A percentile compares a stretch with the other conserved stretches of the same genome.
Evolutionary conservation across 2,888 invertebrate species (phyloP).

Genomic region (Apamea epomidion): DNA sequence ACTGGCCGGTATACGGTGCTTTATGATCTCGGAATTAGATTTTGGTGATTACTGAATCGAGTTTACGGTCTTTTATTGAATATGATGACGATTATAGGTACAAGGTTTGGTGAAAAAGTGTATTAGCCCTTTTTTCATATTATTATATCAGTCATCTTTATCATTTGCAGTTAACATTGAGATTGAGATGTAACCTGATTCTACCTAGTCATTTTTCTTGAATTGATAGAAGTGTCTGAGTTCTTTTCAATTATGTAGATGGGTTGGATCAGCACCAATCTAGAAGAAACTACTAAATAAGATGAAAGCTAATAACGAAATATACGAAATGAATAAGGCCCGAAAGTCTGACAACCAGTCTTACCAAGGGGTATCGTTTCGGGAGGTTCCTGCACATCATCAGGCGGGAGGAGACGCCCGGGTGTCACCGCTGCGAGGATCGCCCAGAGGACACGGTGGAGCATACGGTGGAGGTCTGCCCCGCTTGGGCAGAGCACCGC

Average conservation of each 20-base stretch:
- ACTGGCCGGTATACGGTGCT: slow-evolving; percentile 37
- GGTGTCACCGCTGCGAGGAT: too few relatives aligned
- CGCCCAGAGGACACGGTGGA: too few relatives aligned
- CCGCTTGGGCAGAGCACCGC: too few relatives aligned
- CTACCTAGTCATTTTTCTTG: not conserved
- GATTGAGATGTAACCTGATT: not conserved
- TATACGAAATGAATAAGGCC: not conserved
- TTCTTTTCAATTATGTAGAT: not conserved
- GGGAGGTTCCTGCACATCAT: too few relatives aligned
- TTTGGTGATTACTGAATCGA: slow-evolving; percentile 6
- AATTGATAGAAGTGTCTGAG: not conserved
- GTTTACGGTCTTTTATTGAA: not conserved
- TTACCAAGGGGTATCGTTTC: too few relatives aligned
- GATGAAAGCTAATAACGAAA: not conserved
- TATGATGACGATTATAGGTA: not conserved
- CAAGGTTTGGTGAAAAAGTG: not conserved
- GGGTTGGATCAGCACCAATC: not conserved
- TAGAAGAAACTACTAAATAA: not conserved
- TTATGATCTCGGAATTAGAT: slow-evolving; percentile 13
- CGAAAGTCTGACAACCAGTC: too few relatives aligned
- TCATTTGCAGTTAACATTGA: not conserved
- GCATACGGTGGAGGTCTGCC: too few relatives aligned
- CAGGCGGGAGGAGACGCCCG: too few relatives aligned
- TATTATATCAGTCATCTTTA: not conserved
- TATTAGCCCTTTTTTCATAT: not conserved